A percentile compares a stretch with the other conserved stretches of the same genome.
Conservation (phyloP, 2,797 vertebrate species). For the Neosalanx taihuensis region DNA sequence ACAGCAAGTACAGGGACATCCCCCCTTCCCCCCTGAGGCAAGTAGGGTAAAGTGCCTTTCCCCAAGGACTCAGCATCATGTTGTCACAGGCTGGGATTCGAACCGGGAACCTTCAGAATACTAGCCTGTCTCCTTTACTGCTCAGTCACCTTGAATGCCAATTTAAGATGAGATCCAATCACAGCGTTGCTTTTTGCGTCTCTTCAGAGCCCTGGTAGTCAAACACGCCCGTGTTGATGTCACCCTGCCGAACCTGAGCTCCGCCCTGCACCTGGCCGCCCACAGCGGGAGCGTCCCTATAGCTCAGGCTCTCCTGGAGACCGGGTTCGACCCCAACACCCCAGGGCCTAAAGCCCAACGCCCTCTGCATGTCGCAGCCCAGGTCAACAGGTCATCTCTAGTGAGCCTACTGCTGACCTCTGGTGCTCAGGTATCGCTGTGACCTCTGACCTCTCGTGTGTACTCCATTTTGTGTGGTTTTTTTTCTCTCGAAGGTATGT, state of each 20-base stretch:
- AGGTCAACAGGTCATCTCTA: conserved; percentile 56
- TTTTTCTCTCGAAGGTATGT: too few species aligned
- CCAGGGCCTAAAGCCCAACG: conserved; percentile 63
- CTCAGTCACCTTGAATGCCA: too few species aligned
- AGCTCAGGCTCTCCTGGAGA: conserved; percentile 49
- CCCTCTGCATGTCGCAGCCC: conserved; percentile 70
- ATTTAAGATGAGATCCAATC: not conserved
- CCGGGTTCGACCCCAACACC: conserved; percentile 41
- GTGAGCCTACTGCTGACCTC: conserved; percentile 55
- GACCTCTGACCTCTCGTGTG: not conserved
- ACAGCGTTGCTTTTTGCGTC: not conserved
- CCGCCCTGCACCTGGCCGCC: conserved; percentile 68
- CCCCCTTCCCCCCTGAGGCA: too few species aligned
- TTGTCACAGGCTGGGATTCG: too few species aligned
- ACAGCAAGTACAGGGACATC: too few species aligned
- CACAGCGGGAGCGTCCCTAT: conserved; percentile 59
- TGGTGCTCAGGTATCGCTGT: conserved; percentile 62
- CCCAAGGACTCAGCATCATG: too few species aligned
- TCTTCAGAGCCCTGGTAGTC: conserved; percentile 56
- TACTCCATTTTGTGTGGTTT: not conserved
- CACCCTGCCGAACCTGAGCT: conserved; percentile 63
- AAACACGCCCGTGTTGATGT: conserved; percentile 67
- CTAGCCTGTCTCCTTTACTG: too few species aligned
- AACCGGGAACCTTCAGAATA: too few species aligned
- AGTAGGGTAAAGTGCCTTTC: too few species aligned